These are phyloP conservation scores for Lerista edwardsae DNA, from an alignment of 2,797 vertebrate species.

Conservation along the genomic window DNA sequence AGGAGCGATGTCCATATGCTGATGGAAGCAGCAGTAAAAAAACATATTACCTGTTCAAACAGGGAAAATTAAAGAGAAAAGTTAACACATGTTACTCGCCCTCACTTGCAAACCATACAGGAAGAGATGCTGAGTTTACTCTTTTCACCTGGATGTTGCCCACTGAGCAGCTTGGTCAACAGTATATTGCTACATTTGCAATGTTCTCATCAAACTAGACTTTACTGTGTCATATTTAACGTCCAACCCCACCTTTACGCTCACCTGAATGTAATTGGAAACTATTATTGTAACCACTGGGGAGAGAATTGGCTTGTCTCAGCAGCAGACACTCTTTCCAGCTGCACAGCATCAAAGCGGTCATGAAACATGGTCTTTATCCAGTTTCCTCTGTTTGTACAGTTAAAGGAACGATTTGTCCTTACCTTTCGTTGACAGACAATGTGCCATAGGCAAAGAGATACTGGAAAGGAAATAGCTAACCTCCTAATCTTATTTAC, in stretches of 20 bases:
- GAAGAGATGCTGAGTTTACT: slow-evolving; percentile 31
- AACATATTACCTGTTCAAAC: slow-evolving; percentile 67
- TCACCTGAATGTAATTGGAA: neutral
- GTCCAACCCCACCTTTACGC: slow-evolving; percentile 9
- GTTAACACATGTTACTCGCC: slow-evolving; percentile 41
- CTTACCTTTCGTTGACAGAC: slow-evolving; percentile 69
- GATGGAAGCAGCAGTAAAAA: slow-evolving; percentile 48
- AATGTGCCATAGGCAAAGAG: slow-evolving; percentile 58
- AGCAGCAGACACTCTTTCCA: slow-evolving; percentile 22
- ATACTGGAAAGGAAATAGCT: slow-evolving; percentile 68
- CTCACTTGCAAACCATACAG: slow-evolving; percentile 36
- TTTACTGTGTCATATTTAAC: slow-evolving; percentile 32
- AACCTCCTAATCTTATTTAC: slow-evolving; percentile 72
- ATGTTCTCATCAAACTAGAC: slow-evolving; percentile 31
- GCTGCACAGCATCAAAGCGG: slow-evolving; percentile 45
- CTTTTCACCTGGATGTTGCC: slow-evolving; percentile 41
- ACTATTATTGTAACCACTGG: slow-evolving; percentile 52
- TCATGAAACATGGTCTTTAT: slow-evolving; percentile 52
- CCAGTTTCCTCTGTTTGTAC: slow-evolving; percentile 65
- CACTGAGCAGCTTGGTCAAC: slow-evolving; percentile 11
- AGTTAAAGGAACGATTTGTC: slow-evolving; percentile 65
- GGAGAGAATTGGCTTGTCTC: slow-evolving; percentile 47
- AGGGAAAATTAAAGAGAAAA: slow-evolving; percentile 36
- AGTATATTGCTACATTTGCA: slow-evolving; percentile 48
- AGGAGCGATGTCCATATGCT: slow-evolving; percentile 64